Base-by-base conservation (phyloP, 2,113 vertebrate species). In the Probosciger aterrimus region DNA sequence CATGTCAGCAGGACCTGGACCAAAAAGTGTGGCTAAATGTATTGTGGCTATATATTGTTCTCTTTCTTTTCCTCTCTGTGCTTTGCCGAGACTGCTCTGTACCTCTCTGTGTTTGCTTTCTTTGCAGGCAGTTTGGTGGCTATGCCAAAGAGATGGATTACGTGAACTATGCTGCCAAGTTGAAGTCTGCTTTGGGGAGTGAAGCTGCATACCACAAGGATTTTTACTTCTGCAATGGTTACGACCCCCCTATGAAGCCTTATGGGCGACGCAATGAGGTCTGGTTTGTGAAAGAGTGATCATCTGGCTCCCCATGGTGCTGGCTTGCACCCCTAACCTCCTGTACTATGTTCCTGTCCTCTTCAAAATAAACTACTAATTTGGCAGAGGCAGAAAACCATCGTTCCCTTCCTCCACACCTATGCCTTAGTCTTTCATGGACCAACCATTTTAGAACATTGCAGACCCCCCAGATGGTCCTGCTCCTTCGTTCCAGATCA, bases 251-350 rank as follows among this genome's bases (percentile, higher is more conserved):
- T 5, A 98, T 99, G 97, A 99, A 99, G 95, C 99, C 98, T 75
- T 99, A 99, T 0, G 98, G 98, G 81, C 98, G 99, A 23, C 98
- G 98, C 67, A 99, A 99, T 5, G 99, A 99, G 95, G 97, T 99
- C 93, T 99, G 99, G 99, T 98, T 99, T 79, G 95, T 99, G 94
- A 99, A 99, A 91, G 97, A 98, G 35, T 98, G 96, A 98, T 78
- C 46, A 4, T 43, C 62, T 82, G 76, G 60, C 15, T 65, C 43
- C 11, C 16, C 0, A 1, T 37, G 22, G 15, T 52, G 8, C 49
- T 91, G 44, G 20, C 39, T 70, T 53, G 65, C 31, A 18, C 52
- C 91, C 69, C 50, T 69, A 76, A 75, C 20, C 17, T 89, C 67
- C 44, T 49, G 24, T 2, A 2, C 82, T 49, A 3, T 69, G 41